Percentiles rank a stretch among this genome's conserved stretches.
These are phyloP conservation scores for Cataglyphis hispanica DNA, from an alignment of 1,140 invertebrate genomes.

Conservation along the genomic window DNA sequence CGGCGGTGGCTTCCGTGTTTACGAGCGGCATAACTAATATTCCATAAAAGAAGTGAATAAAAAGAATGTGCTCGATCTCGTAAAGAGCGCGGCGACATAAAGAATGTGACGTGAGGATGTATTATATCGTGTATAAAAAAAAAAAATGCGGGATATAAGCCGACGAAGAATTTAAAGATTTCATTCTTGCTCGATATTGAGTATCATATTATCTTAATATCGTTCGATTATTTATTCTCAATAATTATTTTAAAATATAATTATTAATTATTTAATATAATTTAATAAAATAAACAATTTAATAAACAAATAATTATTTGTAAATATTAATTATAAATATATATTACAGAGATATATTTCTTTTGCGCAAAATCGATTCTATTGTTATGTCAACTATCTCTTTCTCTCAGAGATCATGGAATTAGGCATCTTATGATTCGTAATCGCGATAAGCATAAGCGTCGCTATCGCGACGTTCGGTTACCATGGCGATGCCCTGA, in stretches of 20 bases:
- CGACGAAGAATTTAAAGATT: slow-evolving; percentile 25
- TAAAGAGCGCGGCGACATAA: not conserved
- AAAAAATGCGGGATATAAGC: slow-evolving; percentile 8
- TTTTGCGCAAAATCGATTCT: not conserved
- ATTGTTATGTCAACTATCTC: not conserved
- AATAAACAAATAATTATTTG: no score
- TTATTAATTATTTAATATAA: no score
- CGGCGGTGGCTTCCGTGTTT: slow-evolving; percentile 67
- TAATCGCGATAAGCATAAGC: not conserved
- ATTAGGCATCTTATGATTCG: slow-evolving; percentile 14
- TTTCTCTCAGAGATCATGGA: no score
- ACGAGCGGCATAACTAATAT: slow-evolving; percentile 58
- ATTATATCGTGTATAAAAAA: slow-evolving; percentile 6
- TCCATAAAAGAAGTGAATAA: slow-evolving; percentile 42
- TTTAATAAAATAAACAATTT: no score
- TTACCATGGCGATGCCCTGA: slow-evolving; percentile 16
- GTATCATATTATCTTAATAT: not conserved
- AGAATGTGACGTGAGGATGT: not conserved
- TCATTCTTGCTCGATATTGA: not conserved
- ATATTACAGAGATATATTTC: not conserved
- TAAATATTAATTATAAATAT: not conserved
- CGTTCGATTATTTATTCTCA: not conserved
- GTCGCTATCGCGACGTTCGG: not conserved
- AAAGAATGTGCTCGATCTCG: slow-evolving; percentile 22
- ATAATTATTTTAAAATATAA: not conserved